A percentile compares a stretch with the other conserved stretches of the same genome.
These are phyloP conservation scores for Himalopsyche tibetana DNA, from an alignment of 2,888 invertebrate species.

Conservation along the genomic window DNA sequence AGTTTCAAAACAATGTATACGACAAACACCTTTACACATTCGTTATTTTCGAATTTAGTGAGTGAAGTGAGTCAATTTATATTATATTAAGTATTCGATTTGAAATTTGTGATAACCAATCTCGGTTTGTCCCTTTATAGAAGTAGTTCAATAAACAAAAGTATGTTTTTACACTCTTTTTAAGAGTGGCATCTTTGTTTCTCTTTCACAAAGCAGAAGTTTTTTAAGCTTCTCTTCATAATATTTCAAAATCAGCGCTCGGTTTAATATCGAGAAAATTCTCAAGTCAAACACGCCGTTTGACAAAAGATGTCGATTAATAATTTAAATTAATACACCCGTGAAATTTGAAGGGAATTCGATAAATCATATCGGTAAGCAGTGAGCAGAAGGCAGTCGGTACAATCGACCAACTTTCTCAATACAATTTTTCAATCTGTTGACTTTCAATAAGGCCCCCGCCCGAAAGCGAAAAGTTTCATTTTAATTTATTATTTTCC, in stretches of 20 bases:
- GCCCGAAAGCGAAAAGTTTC: neutral
- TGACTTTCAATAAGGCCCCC: conserved; percentile 36
- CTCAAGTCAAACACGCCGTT: conserved; percentile 27
- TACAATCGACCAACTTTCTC: conserved; percentile 19
- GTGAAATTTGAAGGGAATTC: conserved; percentile 35
- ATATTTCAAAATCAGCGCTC: conserved; percentile 39
- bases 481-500: conserved; percentile 42
- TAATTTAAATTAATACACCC: conserved; percentile 42
- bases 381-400: neutral
- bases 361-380: conserved; percentile 31
- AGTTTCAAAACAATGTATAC: no score
- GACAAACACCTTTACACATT: no score
- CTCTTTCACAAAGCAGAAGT: no score
- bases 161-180: no score
- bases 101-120: no score
- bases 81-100: no score
- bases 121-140: no score
- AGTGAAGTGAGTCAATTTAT: no score
- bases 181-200: no score
- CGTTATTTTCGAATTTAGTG: no score
- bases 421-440: conserved; percentile 43
- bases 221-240: no score
- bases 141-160: no score
- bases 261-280: conserved; percentile 19
- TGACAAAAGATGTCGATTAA: conserved; percentile 38